phyloP scores from a whole-genome alignment of 2,113 vertebrate species.

The Cygnus buccinator region DNA sequence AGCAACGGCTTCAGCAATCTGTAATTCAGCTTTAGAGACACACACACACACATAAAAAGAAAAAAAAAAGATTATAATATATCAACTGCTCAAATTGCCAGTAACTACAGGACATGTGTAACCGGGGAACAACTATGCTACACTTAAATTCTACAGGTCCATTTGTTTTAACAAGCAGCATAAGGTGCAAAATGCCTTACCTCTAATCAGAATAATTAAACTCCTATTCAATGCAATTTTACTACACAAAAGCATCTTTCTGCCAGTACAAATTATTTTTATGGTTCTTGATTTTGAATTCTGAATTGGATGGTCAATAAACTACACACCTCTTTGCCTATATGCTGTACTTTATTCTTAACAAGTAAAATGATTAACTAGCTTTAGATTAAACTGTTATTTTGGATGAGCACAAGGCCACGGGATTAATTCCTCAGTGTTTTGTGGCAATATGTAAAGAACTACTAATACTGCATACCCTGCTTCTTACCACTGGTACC shows the following conservation, averaged over 20 bases:
- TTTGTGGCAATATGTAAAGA: background rate
- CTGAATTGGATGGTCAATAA: background rate
- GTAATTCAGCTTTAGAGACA: slow-evolving; percentile 80
- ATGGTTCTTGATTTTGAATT: background rate
- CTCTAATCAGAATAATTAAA: background rate
- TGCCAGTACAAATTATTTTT: background rate
- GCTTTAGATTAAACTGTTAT: background rate
- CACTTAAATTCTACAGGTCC: background rate
- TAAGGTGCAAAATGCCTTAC: background rate
- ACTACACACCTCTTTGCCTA: background rate
- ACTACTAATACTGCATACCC: fast-evolving
- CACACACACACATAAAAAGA: background rate
- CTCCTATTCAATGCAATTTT: background rate
- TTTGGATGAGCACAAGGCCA: background rate
- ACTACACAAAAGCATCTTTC: background rate
- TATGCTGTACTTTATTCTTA: background rate
- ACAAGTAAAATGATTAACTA: background rate
- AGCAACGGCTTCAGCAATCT: slow-evolving; percentile 87
- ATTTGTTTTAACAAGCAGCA: background rate
- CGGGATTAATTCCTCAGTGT: fast-evolving
- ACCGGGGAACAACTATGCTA: background rate
- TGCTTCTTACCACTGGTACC: background rate
- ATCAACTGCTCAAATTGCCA: background rate
- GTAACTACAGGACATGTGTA: background rate
- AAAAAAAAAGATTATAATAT: background rate